Evolutionary conservation across 2,888 invertebrate genomes (phyloP), one percentile per base, ranked within the genome.

Genomic region (Scaptomyza cyrtandrae): DNA sequence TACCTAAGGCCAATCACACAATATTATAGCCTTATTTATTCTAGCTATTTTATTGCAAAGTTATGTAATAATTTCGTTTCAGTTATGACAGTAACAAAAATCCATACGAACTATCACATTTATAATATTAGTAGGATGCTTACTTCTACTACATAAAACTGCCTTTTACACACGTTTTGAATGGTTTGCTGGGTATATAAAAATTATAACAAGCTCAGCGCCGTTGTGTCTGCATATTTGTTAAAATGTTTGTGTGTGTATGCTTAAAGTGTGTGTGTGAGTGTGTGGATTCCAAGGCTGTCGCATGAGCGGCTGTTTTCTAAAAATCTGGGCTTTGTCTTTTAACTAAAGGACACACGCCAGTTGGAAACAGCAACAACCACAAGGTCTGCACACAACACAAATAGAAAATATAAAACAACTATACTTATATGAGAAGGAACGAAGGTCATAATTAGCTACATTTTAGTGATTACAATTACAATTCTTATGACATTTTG

Each of bases 281-380:
- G 53, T 55, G 46, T 39, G 61, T 49, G 24, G 41, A 33, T 33
- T 55, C 53, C 77, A 76, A 80, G 68, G 80, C 63, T 76, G 65
- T 52, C 53, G 48, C 61, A 44, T 44, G 31, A 58, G 57, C 63
- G 59, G 48, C 62, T 79, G 55, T 64, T 71, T 35, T 31, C 58
- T 54, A 39, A 71, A 86, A 84, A 82, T 86, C 81, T 73, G 71
- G 48, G 70, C 78, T 72, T 69, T 83, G 69, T 84, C 66, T 78
- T 74, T 63, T 58, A 68, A 64, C 69, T 63, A 55, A 59, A 73
- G 78, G 68, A 65, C 67, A 65, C 64, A 73, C 64, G 70, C 58
- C 62, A 64, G 52, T 56, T 58, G 31, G 48, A 57, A 59, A 37
- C 37, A 50, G 55, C 48, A 71, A 52, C 31, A 59, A 45, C 49